Evolutionary conservation across 2,888 invertebrate species (phyloP).

Genomic region (Caradrina clavipalpis): DNA sequence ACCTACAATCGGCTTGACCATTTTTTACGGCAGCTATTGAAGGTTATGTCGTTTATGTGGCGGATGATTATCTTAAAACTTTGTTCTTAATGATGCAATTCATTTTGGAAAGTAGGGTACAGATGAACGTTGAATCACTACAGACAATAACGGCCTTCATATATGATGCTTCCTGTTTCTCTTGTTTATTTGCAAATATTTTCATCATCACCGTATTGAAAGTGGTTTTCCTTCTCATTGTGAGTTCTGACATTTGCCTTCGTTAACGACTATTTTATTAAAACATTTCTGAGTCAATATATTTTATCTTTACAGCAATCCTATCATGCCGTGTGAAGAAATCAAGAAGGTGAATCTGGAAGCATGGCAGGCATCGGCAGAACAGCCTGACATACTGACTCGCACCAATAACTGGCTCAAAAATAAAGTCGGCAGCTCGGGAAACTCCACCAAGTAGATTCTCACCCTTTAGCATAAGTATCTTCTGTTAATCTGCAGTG

Average conservation of each 20-base stretch:
- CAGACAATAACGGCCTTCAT: constrained; percentile 22
- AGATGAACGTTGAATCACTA: constrained; percentile 5
- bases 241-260: constrained; percentile 23
- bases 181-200: constrained; percentile 17
- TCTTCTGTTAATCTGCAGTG: constrained; percentile 44
- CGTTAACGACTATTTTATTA: background rate
- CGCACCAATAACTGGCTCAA: constrained; percentile 88
- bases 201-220: constrained; percentile 33
- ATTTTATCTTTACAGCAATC: constrained; percentile 85
- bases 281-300: constrained; percentile 1
- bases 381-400: constrained; percentile 84
- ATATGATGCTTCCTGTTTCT: constrained; percentile 38
- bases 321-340: constrained; percentile 87
- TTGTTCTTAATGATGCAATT: constrained; percentile 26
- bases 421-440: constrained; percentile 78
- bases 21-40: constrained; percentile 5
- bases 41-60: constrained; percentile 11
- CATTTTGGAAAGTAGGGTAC: constrained; percentile 34
- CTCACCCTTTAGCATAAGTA: constrained; percentile 33
- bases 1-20: background rate
- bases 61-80: constrained; percentile 6
- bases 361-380: constrained; percentile 83
- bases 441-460: constrained; percentile 78
- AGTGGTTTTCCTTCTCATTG: constrained; percentile 39
- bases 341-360: constrained; percentile 86